A percentile compares a stretch with the other conserved stretches of the same genome.
Evolutionary conservation across 2,113 vertebrate genomes (phyloP).

Genomic region (Manacus vitellinus): DNA sequence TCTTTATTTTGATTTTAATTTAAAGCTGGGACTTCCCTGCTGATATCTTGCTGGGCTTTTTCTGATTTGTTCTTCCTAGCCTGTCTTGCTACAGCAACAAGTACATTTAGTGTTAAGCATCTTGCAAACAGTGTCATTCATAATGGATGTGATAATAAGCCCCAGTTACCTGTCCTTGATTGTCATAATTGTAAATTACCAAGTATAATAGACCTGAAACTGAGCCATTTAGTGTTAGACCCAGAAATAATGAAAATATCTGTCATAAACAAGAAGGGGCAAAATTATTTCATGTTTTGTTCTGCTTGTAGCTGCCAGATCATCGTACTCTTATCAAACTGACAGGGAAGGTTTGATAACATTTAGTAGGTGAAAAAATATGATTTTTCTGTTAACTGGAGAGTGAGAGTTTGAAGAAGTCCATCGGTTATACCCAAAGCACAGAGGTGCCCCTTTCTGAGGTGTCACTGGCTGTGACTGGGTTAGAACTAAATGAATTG

Average conservation of each 20-base stretch:
- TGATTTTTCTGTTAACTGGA: background rate
- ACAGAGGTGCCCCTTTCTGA: background rate
- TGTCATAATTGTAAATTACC: constrained; percentile 35
- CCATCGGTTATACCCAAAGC: rapidly evolving
- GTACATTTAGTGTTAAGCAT: background rate
- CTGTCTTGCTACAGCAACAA: background rate
- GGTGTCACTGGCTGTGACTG: background rate
- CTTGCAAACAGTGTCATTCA: constrained; percentile 21
- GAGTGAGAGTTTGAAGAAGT: background rate
- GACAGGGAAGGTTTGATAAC: background rate
- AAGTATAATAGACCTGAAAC: background rate
- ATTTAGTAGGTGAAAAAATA: background rate
- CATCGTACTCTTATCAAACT: background rate
- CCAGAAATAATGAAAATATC: constrained; percentile 4
- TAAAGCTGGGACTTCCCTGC: background rate
- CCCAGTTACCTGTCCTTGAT: background rate
- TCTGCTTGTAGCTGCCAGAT: background rate
- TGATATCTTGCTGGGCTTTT: background rate
- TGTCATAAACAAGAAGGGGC: background rate
- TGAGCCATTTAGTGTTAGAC: background rate
- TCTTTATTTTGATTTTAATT: background rate
- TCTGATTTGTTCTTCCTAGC: background rate
- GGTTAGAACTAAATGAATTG: background rate
- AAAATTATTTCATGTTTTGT: background rate
- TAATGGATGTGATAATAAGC: constrained; percentile 28